Evolutionary conservation across 2,888 invertebrate species (phyloP), one percentile per base, ranked within the genome.

Genomic region (Anorthoa munda): DNA sequence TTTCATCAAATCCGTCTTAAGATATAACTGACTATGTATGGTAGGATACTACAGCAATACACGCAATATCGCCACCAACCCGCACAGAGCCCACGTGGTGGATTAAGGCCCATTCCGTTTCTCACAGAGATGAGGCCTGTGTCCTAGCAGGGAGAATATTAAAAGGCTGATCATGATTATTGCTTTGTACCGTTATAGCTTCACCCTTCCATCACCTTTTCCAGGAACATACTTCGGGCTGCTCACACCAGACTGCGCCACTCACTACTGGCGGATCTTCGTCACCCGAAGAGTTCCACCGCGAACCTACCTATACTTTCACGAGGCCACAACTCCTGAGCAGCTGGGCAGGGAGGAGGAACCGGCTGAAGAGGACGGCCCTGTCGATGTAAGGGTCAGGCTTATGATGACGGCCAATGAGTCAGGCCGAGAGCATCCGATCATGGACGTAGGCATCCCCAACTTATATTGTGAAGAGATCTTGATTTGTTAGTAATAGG

Each of bases 291-390:
- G 48, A 0, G 87, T 93, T 0, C 94, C 95, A 0, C 92, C 92
- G 0, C 84, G 95, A 15, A 86, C 81, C 65, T 96, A 94, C 83
- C 81, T 86, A 61, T 95, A 95, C 87, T 90, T 84, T 86, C 94
- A 95, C 73, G 95, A 95, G 77, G 75, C 84, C 0, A 72, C 87
- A 53, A 63, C 77, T 17, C 59, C 71, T 11, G 68, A 72, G 45
- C 72, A 72, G 23, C 31, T 31, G 0, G 51, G 50, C 1, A 26
- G 18, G n/a, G 71, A 72, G 0, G 81, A 77, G 0, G 65, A 50
- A 0, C 46, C 15, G 11, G 56, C 70, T 2, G 72, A 79, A 18
- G 77, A 77, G 4, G 39, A 58, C 0, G 58, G 51, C 1, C 75
- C 77, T 56, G 71, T 84, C 11, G 81, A 83, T 77, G 87, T 86